These are phyloP conservation scores for Neodon shergylaensis DNA, from an alignment of 2,113 vertebrate genomes.

Conservation along the genomic window DNA sequence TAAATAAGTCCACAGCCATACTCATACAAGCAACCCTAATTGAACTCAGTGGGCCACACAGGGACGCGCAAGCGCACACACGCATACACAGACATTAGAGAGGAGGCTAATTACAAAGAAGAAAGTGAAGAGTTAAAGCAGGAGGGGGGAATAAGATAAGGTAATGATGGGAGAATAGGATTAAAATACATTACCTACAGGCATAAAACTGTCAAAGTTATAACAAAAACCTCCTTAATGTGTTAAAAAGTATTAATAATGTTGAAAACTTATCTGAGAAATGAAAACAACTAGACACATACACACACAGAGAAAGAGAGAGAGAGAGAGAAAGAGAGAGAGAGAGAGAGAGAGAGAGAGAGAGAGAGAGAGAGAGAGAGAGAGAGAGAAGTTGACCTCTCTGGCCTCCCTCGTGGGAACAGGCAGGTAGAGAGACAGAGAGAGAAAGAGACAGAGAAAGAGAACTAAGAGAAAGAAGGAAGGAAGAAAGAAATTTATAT, in stretches of 20 bases:
- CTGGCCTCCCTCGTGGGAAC: no score
- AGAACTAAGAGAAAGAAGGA: no score
- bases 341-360: no score
- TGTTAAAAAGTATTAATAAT: neutral
- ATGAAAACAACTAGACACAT: neutral
- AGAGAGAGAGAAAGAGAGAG: no score
- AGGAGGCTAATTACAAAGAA: neutral
- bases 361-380: no score
- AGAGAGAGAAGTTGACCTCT: no score
- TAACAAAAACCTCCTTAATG: neutral
- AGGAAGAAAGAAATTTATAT: no score
- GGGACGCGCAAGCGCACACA: neutral
- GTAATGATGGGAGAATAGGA: neutral
- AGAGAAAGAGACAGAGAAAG: no score
- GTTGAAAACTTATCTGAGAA: neutral
- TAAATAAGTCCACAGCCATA: neutral
- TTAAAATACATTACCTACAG: neutral
- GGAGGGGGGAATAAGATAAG: neutral
- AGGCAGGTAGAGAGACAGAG: no score
- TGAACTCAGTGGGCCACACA: neutral
- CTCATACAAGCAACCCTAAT: neutral
- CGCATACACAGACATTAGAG: neutral
- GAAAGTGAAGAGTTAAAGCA: neutral
- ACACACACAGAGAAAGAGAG: no score
- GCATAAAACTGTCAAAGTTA: neutral